Base-by-base conservation (phyloP, 2,797 vertebrate genomes). In the Kryptolebias ocellatus region DNA sequence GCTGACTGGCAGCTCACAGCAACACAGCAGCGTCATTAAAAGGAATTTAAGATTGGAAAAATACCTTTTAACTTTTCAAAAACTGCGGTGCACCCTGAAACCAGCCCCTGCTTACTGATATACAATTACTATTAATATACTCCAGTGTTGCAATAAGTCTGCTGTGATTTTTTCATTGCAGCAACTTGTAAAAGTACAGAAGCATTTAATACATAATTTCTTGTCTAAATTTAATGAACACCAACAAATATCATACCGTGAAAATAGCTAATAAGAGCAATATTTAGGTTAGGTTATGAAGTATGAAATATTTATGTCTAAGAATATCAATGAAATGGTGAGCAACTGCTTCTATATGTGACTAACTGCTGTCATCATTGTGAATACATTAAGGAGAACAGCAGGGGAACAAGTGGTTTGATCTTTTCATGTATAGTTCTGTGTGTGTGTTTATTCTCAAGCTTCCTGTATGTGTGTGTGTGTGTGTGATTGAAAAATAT, bases 261-360 rank as follows among this genome's bases (percentile, higher is more conserved):
- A 54, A 79, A 80, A 71, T 69, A 69, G 74, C 70, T 85, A 80
- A 90, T 83, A 85, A 80, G 70, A 63, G 64, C 57, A 72, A 75
- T 79, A 75, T 90, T 88, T 86, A 83, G 83, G 77, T 77, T 79
- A 83, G 72, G 89, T 89, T 78, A 90, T 89, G 72, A 84, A 85
- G 78, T 83, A 81, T 81, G 78, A 87, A 82, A 88, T 88, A 86
- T 90, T 89, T 89, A 83, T 86, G 87, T 85, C 78, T 67, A 73
- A 85, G 89, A 90, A 91, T 93, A 86, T 89, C 89, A 93, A 92
- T 92, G 68, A 83, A 82, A 76, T 72, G 70, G 83, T 87, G 85
- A 90, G 83, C 74, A 75, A 89, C 85, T 70, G 82, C 83, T 53
- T 83, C 28, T 46, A 59, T 72, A 62, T 80, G 54, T 71, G 76